Evolutionary conservation across 1,140 invertebrate species (phyloP).

Genomic region (Cryptotermes secundus): DNA sequence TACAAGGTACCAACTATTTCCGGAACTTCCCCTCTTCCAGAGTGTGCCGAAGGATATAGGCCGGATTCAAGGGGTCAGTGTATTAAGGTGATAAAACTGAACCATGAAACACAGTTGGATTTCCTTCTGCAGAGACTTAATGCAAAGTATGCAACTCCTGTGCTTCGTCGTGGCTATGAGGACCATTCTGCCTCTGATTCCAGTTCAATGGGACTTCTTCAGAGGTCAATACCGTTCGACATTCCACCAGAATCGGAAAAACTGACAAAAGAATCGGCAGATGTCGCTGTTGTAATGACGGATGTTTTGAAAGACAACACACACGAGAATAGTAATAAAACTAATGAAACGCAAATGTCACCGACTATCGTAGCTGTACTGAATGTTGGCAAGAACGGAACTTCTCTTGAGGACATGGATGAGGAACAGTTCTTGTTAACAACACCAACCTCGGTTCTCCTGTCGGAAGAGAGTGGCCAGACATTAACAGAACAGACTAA

Average conservation of each 20-base stretch:
- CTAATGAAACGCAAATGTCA: conserved; percentile 25
- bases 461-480: too few relatives aligned
- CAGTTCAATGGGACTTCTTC: background rate
- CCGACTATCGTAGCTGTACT: conserved; percentile 20
- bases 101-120: conserved; percentile 53
- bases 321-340: background rate
- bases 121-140: conserved; percentile 58
- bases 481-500: too few relatives aligned
- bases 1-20: conserved; percentile 58
- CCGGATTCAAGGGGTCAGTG: conserved; percentile 57
- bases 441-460: too few relatives aligned
- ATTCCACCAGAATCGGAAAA: too few relatives aligned
- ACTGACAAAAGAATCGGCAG: conserved; percentile 26
- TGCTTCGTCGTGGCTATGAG: background rate
- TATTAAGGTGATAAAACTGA: conserved; percentile 54
- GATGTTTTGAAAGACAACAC: conserved; percentile 32
- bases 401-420: background rate
- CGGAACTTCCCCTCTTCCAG: conserved; percentile 43
- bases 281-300: conserved; percentile 36
- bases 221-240: background rate
- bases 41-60: conserved; percentile 56
- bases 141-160: conserved; percentile 47
- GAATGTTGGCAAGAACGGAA: conserved; percentile 28
- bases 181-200: too few relatives aligned
- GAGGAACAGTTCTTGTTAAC: too few relatives aligned